Evolutionary conservation across 35 echinoderm and acorn worm genomes (phyloP).

Genomic region (Heliocidaris tuberculata): DNA sequence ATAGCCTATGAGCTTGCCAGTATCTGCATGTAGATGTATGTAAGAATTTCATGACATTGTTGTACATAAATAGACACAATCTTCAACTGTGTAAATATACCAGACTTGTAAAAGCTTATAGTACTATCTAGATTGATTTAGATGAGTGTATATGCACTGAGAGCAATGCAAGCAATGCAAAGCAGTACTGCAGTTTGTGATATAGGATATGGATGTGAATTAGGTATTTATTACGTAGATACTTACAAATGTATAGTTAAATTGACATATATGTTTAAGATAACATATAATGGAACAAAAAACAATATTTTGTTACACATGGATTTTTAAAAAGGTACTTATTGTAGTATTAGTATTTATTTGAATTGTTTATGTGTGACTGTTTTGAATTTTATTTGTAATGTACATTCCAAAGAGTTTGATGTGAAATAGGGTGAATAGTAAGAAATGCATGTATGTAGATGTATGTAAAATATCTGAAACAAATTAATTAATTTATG

Average conservation of each 20-base stretch:
- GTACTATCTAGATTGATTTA: not conserved
- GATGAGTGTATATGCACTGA: not conserved
- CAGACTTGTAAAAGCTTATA: too few species aligned
- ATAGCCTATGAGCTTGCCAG: not conserved
- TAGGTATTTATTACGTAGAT: not conserved
- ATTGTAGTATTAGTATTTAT: not conserved
- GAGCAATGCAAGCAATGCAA: not conserved
- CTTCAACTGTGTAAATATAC: too few species aligned
- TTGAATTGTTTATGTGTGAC: not conserved
- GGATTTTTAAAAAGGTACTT: not conserved
- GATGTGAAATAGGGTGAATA: not conserved
- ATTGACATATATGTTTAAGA: not conserved
- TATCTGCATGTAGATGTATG: too few species aligned
- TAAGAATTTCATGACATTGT: not conserved
- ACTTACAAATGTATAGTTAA: not conserved
- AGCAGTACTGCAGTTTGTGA: not conserved
- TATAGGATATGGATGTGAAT: not conserved
- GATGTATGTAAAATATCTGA: not conserved
- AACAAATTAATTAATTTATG: not conserved
- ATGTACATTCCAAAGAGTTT: not conserved
- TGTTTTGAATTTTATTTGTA: not conserved
- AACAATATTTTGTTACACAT: not conserved
- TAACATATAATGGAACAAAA: not conserved
- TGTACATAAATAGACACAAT: not conserved
- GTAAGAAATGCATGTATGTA: not conserved